phyloP scores from a whole-genome alignment of 2,797 vertebrate species.

The Parauchenoglanis ngamensis region DNA sequence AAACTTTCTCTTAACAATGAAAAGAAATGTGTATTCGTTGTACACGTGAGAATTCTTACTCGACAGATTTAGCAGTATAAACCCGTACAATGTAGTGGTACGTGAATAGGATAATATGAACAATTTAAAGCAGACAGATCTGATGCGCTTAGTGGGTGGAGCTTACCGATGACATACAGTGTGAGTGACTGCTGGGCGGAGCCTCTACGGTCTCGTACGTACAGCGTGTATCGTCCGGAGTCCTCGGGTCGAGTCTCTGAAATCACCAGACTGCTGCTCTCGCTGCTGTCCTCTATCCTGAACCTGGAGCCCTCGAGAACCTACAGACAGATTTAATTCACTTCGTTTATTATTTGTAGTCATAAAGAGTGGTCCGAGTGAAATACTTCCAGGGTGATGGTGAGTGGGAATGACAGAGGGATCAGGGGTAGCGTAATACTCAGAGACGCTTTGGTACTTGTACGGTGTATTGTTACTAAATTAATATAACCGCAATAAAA shows the following conservation, averaged over 20 bases:
- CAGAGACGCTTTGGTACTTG: neutral
- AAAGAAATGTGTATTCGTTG: too few species aligned
- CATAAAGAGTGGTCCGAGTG: neutral
- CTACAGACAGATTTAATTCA: slow-evolving; percentile 57
- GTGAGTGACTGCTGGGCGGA: slow-evolving; percentile 72
- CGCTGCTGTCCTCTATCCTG: slow-evolving; percentile 68
- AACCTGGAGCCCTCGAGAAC: slow-evolving; percentile 67
- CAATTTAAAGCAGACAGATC: neutral
- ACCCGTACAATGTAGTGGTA: neutral
- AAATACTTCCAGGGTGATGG: neutral
- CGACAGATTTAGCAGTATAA: neutral
- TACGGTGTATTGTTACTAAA: neutral
- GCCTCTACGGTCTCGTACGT: slow-evolving; percentile 73
- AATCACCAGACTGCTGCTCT: slow-evolving; percentile 73
- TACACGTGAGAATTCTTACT: neutral
- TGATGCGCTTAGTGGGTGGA: neutral
- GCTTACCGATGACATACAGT: slow-evolving; percentile 77
- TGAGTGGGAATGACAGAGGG: neutral
- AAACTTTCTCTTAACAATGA: too few species aligned
- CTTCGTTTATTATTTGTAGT: neutral
- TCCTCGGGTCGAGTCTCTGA: slow-evolving; percentile 66
- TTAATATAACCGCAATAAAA: neutral
- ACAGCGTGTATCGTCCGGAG: slow-evolving; percentile 73
- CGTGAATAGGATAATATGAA: neutral
- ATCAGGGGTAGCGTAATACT: neutral